These are phyloP conservation scores for Meiosimyza platycephala DNA, from an alignment of 2,888 invertebrate species.

Conservation along the genomic window DNA sequence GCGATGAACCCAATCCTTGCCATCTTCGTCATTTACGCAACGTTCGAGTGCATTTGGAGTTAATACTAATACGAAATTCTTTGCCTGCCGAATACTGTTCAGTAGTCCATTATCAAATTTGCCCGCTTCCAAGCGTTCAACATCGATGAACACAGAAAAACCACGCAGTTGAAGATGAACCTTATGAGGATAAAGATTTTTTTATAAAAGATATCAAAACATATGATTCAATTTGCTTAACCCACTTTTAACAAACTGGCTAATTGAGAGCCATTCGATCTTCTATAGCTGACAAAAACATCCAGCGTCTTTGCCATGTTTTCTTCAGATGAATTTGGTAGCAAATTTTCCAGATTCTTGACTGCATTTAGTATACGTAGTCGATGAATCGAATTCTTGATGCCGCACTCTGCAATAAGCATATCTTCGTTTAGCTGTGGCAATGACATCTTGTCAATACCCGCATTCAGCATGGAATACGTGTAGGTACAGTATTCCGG, in stretches of 20 bases:
- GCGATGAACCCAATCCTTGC: slow-evolving; percentile 99
- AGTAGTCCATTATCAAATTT: slow-evolving; percentile 98
- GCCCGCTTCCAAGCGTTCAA: slow-evolving; percentile 96
- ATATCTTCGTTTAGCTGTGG: slow-evolving; percentile 91
- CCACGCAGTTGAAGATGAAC: slow-evolving; percentile 96
- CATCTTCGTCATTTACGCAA: slow-evolving; percentile 90
- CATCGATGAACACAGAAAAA: slow-evolving; percentile 97
- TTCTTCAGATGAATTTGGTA: slow-evolving; percentile 78
- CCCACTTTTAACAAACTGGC: slow-evolving; percentile 87
- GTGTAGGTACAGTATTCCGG: slow-evolving; percentile 95
- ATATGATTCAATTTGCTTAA: background rate
- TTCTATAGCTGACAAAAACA: slow-evolving; percentile 97
- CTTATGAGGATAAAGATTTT: slow-evolving; percentile 45
- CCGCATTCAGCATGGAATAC: slow-evolving; percentile 94
- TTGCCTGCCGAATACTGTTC: slow-evolving; percentile 96
- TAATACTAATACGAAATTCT: slow-evolving; percentile 95
- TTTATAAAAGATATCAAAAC: background rate
- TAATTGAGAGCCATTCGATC: slow-evolving; percentile 97
- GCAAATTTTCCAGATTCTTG: slow-evolving; percentile 72
- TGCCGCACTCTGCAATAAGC: slow-evolving; percentile 88
- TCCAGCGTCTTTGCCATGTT: slow-evolving; percentile 91
- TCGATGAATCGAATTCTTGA: slow-evolving; percentile 94
- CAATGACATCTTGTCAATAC: slow-evolving; percentile 91
- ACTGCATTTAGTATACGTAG: slow-evolving; percentile 90
- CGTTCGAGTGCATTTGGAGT: slow-evolving; percentile 95